These are phyloP conservation scores for Patella pellucida DNA, from an alignment of 2,888 invertebrate genomes.

Conservation along the genomic window DNA sequence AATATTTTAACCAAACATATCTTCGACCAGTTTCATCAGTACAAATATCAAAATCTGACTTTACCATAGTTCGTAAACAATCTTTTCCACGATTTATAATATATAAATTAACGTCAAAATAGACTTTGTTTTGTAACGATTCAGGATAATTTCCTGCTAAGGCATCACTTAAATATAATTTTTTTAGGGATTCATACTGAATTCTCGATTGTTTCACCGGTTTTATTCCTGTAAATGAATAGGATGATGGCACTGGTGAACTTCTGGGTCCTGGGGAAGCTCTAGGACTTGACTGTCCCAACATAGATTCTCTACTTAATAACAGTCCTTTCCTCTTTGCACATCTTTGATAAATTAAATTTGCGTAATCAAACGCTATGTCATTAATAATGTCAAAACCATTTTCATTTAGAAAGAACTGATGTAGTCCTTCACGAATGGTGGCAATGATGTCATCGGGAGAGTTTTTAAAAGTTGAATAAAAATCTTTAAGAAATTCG, in stretches of 20 bases:
- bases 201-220: conserved; percentile 36
- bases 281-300: not conserved
- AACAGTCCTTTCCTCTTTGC: conserved; percentile 48
- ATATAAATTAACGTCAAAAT: conserved; percentile 61
- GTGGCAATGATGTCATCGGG: conserved; percentile 40
- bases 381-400: conserved; percentile 54
- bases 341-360: conserved; percentile 50
- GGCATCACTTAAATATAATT: conserved; percentile 57
- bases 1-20: conserved; percentile 58
- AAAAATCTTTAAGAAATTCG: conserved; percentile 58
- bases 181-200: conserved; percentile 56
- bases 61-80: conserved; percentile 58
- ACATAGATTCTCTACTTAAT: conserved; percentile 38
- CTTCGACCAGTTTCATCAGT: conserved; percentile 52
- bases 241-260: not conserved
- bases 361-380: conserved; percentile 49
- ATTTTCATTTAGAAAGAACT: conserved; percentile 52
- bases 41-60: conserved; percentile 58
- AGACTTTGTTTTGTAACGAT: conserved; percentile 61
- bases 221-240: not conserved
- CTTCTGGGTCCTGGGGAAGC: not conserved
- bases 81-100: conserved; percentile 63
- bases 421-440: conserved; percentile 50
- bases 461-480: conserved; percentile 47
- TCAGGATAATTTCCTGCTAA: conserved; percentile 58